Base-by-base conservation (phyloP, 2,113 vertebrate genomes). In the Cricetomys ansorgei region DNA sequence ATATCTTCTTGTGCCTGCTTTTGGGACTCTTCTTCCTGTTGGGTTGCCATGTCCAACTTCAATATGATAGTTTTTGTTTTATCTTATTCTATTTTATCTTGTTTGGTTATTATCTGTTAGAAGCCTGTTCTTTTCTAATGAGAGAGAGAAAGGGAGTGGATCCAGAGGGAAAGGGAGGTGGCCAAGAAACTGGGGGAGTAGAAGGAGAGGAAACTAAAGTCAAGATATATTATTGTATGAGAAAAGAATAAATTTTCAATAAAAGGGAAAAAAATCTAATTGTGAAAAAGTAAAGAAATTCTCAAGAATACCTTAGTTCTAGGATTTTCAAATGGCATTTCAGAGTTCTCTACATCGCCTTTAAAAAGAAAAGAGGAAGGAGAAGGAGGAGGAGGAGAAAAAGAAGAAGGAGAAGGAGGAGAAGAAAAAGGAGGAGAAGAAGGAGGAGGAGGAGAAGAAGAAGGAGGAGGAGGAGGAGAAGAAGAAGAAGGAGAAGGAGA, bases 271-370 rank as follows among this genome's bases (percentile, higher is more conserved):
- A 88, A 89, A 12, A 79, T 31, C 10, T 45, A 57, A 59, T 91
- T 12, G 21, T 88, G 65, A 95, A 40, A 34, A 87, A 87, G 70
- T 73, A 69, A 70, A 34, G 65, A 86, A 25, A 25, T 84, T 84
- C 9, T 92, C 27, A 88, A 92, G 57, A 88, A n/a, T 67, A 90
- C 45, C 83, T 94, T 89, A 91, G 25, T 40, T 72, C 4, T n/a
- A 50, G 37, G 37, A 40, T 72, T 88, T 17, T 43, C 57, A 75
- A 17, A 7, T 75, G 29, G 27, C 7, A 4, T 62, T 29, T 55
- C 31, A 59, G 17, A 88, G 37, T 2, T 72, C 13, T 6, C 16
- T 43, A 73, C 21, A 43, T 45, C 40, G 43, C 67, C 37, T n/a
- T 10, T 75, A 7, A 4, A 70, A 40, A 45, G 10, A 45, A 29